Evolutionary conservation across 1,140 invertebrate genomes (phyloP).

Genomic region (Drosophila hydei): DNA sequence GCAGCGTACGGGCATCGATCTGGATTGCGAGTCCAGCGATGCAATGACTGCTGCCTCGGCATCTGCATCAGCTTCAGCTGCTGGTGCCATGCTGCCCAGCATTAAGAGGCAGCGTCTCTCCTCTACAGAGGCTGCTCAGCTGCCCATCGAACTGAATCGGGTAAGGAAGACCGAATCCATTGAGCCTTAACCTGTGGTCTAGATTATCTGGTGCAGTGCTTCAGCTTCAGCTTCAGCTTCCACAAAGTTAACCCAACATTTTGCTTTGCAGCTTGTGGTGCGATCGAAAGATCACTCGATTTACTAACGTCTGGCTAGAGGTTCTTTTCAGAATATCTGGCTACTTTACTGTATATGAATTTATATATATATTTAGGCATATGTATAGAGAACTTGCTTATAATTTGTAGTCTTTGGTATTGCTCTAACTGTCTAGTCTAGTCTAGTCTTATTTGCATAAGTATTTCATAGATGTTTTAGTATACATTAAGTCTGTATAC

Average conservation of each 20-base stretch:
- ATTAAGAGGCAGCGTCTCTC: constrained; percentile 67
- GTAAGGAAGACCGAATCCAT: constrained; percentile 67
- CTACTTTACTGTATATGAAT: neutral
- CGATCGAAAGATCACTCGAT: constrained; percentile 1
- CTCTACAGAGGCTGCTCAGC: constrained; percentile 70
- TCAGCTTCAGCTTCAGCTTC: constrained; percentile 44
- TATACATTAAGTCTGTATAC: too few species aligned
- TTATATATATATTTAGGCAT: too few species aligned
- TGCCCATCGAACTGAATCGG: constrained; percentile 72
- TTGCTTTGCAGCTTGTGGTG: constrained; percentile 15
- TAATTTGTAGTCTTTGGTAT: too few species aligned
- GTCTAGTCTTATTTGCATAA: too few species aligned
- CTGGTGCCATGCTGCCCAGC: constrained; percentile 23
- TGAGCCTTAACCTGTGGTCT: constrained; percentile 49
- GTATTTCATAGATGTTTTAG: too few species aligned
- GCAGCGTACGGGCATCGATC: constrained; percentile 32
- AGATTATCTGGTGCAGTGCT: constrained; percentile 58
- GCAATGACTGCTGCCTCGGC: neutral
- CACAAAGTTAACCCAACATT: neutral
- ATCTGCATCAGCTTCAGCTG: constrained; percentile 10
- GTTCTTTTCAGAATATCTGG: constrained; percentile 6
- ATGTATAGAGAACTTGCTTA: too few species aligned
- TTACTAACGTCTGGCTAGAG: constrained; percentile 13
- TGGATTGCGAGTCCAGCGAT: constrained; percentile 77
- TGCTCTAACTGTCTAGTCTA: too few species aligned